Evolutionary conservation across 2,113 vertebrate genomes (phyloP).

Genomic region (Eretmochelys imbricata): DNA sequence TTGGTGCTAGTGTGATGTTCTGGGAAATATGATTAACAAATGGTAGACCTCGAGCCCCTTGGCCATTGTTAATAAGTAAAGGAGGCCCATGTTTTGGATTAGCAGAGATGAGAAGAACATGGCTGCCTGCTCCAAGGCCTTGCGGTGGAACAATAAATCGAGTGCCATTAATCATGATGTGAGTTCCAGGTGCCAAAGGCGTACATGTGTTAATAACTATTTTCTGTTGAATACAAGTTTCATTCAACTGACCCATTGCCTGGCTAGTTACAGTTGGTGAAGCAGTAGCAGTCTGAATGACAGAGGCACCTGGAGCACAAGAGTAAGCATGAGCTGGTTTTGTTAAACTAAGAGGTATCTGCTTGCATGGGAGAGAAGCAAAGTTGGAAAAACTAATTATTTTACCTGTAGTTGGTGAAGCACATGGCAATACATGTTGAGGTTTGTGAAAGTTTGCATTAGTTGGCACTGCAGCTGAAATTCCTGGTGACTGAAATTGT

Average conservation of each 20-base stretch:
- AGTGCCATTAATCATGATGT: constrained; percentile 93
- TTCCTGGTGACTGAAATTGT: constrained; percentile 73
- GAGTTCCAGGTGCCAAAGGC: constrained; percentile 92
- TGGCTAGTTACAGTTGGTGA: constrained; percentile 60
- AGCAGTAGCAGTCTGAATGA: constrained; percentile 58
- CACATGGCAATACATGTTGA: constrained; percentile 56
- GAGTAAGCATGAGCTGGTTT: constrained; percentile 64
- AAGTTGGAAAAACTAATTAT: constrained; percentile 63
- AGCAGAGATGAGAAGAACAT: constrained; percentile 90
- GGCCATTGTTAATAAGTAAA: constrained; percentile 68
- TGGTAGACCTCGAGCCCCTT: constrained; percentile 56
- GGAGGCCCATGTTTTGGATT: constrained; percentile 78
- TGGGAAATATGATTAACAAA: constrained; percentile 67
- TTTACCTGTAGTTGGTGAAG: constrained; percentile 68
- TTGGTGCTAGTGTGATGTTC: constrained; percentile 70
- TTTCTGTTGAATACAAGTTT: constrained; percentile 87
- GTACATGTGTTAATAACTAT: constrained; percentile 93
- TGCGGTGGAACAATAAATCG: constrained; percentile 93
- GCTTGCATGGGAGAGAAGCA: constrained; percentile 66
- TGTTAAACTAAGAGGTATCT: constrained; percentile 64
- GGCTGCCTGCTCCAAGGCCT: constrained; percentile 93
- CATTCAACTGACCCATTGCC: constrained; percentile 68
- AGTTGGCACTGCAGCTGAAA: constrained; percentile 71
- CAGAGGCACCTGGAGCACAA: constrained; percentile 50
- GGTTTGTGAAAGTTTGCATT: constrained; percentile 70